These are phyloP conservation scores for Psittacula derbiana DNA, from an alignment of 2,797 vertebrate genomes.

Conservation along the genomic window DNA sequence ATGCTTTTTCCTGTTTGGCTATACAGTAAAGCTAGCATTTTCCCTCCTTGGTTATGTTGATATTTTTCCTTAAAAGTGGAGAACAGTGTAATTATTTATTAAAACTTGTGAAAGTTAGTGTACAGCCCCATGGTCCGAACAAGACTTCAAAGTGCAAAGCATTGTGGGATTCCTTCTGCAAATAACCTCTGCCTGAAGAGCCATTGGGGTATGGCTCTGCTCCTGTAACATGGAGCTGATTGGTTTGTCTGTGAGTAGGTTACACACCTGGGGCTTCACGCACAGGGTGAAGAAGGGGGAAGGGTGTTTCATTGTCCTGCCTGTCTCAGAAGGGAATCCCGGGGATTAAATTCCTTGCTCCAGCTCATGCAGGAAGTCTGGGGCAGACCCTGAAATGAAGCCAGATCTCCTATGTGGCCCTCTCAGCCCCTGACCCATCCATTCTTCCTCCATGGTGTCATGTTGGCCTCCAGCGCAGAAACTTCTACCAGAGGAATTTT, in stretches of 20 bases:
- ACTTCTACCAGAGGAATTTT: constrained; percentile 48
- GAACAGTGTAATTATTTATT: neutral
- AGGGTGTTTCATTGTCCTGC: neutral
- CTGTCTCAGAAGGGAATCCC: neutral
- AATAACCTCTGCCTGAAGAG: neutral
- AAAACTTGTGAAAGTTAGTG: neutral
- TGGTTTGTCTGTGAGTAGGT: neutral
- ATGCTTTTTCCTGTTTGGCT: neutral
- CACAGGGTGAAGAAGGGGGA: neutral
- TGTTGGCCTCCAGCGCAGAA: constrained; percentile 54
- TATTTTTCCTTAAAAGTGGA: neutral
- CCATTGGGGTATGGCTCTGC: neutral
- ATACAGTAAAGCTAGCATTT: neutral
- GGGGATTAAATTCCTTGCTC: neutral
- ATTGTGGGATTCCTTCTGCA: neutral
- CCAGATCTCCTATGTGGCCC: constrained; percentile 2
- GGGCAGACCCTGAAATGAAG: neutral
- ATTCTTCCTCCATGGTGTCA: neutral
- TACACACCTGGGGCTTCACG: neutral
- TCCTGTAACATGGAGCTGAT: neutral
- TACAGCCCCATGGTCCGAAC: neutral
- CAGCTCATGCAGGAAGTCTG: constrained; percentile 13
- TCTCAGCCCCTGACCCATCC: neutral
- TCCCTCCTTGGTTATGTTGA: neutral
- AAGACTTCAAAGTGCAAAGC: neutral